Evolutionary conservation across 2,113 vertebrate species (phyloP), one percentile per base, ranked within the genome.

Genomic region (Carollia perspicillata): DNA sequence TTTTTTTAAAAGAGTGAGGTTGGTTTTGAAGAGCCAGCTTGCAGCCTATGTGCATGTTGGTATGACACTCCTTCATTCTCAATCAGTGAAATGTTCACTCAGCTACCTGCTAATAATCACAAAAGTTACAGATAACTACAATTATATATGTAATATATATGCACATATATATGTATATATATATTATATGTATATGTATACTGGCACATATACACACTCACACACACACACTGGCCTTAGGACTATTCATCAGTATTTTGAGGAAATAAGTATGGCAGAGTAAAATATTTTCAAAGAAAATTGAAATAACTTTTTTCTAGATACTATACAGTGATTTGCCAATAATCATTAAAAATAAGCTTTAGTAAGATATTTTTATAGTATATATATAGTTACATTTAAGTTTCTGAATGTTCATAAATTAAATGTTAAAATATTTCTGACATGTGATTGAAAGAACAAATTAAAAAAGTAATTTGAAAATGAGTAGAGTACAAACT

Each of bases 321-420:
- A 17, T 78, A 81, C n/a, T 16, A 68, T 13, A 75, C 0, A 55
- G 2, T 9, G 80, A 81, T 53, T 89, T 81, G 3, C 12, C 28
- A 75, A 71, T 58, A 78, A 75, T 74, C 28, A 22, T 87, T 91
- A 94, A 96, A 93, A 96, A 65, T 49, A 79, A 95, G 53, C 26
- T 77, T 89, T 51, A 22, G 18, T 65, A 90, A 69, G 55, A 5
- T 51, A 93, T 68, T 96, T 90, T 80, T 66, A 40, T 33, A 72
- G 8, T 16, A 75, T 26, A 17, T 69, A 49, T 75, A 13, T 35
- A 22, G 28, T n/a, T 74, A 77, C 78, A 49, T 75, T 69, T 79
- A 69, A 65, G 60, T 18, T 28, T 33, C n/a, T 86, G 55, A 83
- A 92, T 58, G 95, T 84, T 93, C 37, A 84, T 42, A 77, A 93